Conservation (phyloP, 1,140 invertebrate species). For the Platorchestia sp. region DNA sequence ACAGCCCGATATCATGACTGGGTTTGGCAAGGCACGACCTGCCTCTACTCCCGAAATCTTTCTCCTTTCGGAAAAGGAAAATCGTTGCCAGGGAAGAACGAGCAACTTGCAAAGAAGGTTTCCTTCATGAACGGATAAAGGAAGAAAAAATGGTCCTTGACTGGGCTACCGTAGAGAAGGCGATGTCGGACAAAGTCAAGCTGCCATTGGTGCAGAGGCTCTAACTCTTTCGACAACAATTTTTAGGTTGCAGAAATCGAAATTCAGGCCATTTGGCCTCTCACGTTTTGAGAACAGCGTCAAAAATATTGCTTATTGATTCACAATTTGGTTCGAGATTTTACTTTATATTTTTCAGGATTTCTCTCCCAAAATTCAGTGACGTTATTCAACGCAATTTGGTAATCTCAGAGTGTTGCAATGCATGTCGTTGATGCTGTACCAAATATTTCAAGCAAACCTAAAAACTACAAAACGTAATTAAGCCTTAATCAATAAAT, state of each 20-base stretch:
- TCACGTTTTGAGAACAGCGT: neutral
- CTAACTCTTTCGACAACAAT: conserved; percentile 35
- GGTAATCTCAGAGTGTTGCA: neutral
- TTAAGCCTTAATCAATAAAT: too few species aligned
- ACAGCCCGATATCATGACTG: conserved; percentile 8
- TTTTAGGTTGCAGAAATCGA: neutral
- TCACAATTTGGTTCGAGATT: neutral
- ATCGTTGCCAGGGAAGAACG: conserved; percentile 52
- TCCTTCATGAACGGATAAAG: conserved; percentile 53
- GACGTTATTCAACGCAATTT: neutral
- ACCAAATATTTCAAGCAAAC: neutral
- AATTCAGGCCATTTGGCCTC: neutral
- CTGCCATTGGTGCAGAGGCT: neutral
- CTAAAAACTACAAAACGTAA: neutral
- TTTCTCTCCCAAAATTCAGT: neutral
- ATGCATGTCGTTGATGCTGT: neutral
- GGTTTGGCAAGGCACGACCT: neutral
- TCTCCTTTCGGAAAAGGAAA: conserved; percentile 38
- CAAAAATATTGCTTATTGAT: neutral
- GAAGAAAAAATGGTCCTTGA: conserved; percentile 22
- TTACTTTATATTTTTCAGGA: neutral
- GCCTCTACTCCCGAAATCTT: neutral
- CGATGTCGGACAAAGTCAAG: neutral
- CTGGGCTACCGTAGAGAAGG: conserved; percentile 39
- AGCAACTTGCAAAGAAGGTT: conserved; percentile 31